Evolutionary conservation across 1,140 invertebrate genomes (phyloP), one percentile per base, ranked within the genome.

Genomic region (Camponotus pennsylvanicus): DNA sequence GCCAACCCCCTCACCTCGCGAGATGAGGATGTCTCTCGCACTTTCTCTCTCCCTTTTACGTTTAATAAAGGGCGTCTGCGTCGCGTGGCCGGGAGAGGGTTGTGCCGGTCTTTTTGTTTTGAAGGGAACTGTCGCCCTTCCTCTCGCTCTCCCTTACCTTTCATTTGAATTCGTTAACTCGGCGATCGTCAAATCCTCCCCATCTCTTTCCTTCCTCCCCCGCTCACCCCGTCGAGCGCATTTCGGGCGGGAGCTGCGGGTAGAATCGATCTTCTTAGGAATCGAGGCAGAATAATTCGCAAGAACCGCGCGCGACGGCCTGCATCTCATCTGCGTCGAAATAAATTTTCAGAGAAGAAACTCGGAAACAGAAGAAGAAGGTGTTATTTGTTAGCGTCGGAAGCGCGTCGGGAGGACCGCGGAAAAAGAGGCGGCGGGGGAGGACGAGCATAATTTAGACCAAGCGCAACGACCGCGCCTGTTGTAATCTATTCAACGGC

Each of bases 21-120:
- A 1, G 9, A 6, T 18, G 27, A 27, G 63, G 59, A 27, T 42
- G 64, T 80, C 78, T 77, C 21, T 77, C 73, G 27, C 55, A 70
- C 32, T 63, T 88, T 92, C 88, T 90, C 83, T 80, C 80, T 71
- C 27, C 27, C 64, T 67, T 76, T 83, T 86, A 88, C 87, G 85
- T 93, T 93, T 93, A 93, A 93, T 94, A 93, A 92, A 93, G 92
- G 87, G 79, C 27, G 27, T 77, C 85, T 85, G 79, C 82, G 37
- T 34, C 83, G 71, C 79, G 90, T 15, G 67, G 32, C 21, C n/a
- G 11, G 66, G 15, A 45, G 85, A 21, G 42, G 1, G 40, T 15
- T 2, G 59, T 71, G 49, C n/a, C 18, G 27, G 15, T 57, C 61
- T 84, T 88, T 85, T 89, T 85, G 57, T 79, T 73, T 80, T 57